Conservation (phyloP, 2,888 invertebrate species). For the Hirtodrosophila histrioides region DNA sequence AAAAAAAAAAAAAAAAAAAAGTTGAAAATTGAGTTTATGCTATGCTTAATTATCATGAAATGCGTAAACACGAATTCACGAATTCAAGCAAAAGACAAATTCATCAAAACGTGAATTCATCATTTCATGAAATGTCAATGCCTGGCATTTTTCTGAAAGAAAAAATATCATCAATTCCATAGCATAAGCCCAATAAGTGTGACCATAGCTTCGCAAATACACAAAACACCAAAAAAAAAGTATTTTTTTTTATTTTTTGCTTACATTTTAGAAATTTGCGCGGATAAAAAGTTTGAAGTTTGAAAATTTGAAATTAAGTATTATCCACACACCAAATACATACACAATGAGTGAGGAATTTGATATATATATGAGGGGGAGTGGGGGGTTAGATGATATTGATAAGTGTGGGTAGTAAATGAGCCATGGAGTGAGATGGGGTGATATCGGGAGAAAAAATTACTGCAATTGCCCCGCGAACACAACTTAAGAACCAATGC, state of each 20-base stretch:
- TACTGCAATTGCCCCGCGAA: constrained; percentile 35
- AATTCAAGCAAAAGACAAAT: no score
- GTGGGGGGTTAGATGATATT: neutral
- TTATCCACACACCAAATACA: constrained; percentile 12
- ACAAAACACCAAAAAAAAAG: constrained; percentile 3
- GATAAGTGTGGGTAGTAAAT: no score
- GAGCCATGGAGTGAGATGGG: neutral
- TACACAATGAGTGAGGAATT: constrained; percentile 7
- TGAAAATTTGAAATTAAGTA: neutral
- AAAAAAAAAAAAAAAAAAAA: no score
- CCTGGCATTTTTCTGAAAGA: no score
- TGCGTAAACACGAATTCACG: no score
- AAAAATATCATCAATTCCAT: no score
- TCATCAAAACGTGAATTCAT: no score
- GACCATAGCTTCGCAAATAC: no score
- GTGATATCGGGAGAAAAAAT: neutral
- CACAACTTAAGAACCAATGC: constrained; percentile 54
- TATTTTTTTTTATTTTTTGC: neutral
- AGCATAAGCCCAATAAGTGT: no score
- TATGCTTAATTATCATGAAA: no score
- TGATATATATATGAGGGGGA: neutral
- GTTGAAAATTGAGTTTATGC: no score
- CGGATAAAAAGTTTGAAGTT: neutral
- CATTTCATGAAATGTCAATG: no score
- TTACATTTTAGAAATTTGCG: constrained; percentile 9